Evolutionary conservation across 2,888 invertebrate genomes (phyloP).

Genomic region (Neocrepidodera transversa): DNA sequence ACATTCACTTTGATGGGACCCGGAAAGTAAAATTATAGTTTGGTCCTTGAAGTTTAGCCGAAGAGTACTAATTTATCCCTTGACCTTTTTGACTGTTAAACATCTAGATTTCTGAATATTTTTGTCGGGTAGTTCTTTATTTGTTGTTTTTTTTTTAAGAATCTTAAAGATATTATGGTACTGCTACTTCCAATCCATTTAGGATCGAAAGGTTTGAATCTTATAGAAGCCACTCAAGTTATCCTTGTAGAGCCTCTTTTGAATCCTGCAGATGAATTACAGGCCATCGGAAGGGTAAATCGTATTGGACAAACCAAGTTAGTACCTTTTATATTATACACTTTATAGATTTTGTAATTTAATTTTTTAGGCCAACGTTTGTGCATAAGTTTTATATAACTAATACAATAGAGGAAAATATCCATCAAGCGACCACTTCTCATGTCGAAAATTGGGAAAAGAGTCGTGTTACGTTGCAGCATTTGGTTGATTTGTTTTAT

Average conservation of each 20-base stretch:
- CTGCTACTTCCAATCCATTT: slow-evolving; percentile 72
- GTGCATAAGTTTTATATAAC: slow-evolving; percentile 75
- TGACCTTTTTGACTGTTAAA: too few species aligned
- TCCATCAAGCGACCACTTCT: slow-evolving; percentile 63
- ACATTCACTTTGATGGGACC: too few species aligned
- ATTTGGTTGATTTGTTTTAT: slow-evolving; percentile 58
- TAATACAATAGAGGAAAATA: slow-evolving; percentile 75
- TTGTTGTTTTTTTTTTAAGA: slow-evolving; percentile 56
- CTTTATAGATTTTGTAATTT: not conserved
- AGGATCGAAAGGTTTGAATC: slow-evolving; percentile 80
- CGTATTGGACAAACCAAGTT: slow-evolving; percentile 80
- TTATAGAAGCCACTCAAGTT: slow-evolving; percentile 80
- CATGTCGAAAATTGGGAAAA: slow-evolving; percentile 59
- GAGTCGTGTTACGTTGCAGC: slow-evolving; percentile 59
- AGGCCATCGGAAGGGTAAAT: slow-evolving; percentile 80
- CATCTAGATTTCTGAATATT: too few species aligned
- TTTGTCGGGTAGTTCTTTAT: too few species aligned
- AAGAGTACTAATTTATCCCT: too few species aligned
- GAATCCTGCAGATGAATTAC: slow-evolving; percentile 75
- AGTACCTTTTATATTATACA: too few species aligned
- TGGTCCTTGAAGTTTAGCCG: too few species aligned
- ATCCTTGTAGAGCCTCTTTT: slow-evolving; percentile 77
- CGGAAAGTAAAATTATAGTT: too few species aligned
- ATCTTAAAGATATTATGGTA: slow-evolving; percentile 61
- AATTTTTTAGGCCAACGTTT: slow-evolving; percentile 64